Percentiles rank a stretch among this genome's conserved stretches.
These are phyloP conservation scores for Cheilosia urbana DNA, from an alignment of 2,888 invertebrate species.

Conservation along the genomic window DNA sequence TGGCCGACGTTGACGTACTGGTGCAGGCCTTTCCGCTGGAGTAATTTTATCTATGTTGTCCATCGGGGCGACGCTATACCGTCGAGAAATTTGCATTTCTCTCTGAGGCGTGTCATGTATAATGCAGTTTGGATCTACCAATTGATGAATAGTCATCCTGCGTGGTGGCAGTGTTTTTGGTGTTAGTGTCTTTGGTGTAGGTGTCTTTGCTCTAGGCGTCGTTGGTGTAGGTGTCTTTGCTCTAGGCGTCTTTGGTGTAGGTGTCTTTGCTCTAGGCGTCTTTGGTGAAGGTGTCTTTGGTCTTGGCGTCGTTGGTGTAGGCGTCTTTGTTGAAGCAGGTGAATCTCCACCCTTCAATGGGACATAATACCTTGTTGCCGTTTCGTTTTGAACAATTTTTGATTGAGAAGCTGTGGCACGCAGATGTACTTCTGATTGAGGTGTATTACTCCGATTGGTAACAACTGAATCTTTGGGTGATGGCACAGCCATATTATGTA, in stretches of 20 bases:
- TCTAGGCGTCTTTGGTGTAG: background rate
- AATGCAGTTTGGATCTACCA: no score
- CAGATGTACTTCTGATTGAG: no score
- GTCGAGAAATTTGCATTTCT: background rate
- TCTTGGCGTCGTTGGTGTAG: background rate
- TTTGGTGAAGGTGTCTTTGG: background rate
- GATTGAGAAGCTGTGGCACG: background rate
- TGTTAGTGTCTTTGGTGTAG: no score
- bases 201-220: no score
- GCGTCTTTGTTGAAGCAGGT: background rate
- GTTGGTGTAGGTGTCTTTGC: background rate
- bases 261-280: no score
- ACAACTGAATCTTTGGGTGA: background rate
- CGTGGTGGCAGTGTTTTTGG: background rate
- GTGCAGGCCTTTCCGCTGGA: no score
- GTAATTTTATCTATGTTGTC: no score
- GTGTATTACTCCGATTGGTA: no score
- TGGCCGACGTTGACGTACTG: no score
- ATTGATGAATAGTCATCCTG: no score
- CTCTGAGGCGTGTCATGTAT: no score
- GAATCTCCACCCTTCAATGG: background rate
- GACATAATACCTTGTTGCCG: background rate
- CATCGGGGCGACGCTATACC: background rate
- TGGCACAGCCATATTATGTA: background rate
- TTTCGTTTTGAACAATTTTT: background rate